Evolutionary conservation across 2,113 vertebrate species (phyloP), one percentile per base, ranked within the genome.

Genomic region (Rhodinocichla rosea): DNA sequence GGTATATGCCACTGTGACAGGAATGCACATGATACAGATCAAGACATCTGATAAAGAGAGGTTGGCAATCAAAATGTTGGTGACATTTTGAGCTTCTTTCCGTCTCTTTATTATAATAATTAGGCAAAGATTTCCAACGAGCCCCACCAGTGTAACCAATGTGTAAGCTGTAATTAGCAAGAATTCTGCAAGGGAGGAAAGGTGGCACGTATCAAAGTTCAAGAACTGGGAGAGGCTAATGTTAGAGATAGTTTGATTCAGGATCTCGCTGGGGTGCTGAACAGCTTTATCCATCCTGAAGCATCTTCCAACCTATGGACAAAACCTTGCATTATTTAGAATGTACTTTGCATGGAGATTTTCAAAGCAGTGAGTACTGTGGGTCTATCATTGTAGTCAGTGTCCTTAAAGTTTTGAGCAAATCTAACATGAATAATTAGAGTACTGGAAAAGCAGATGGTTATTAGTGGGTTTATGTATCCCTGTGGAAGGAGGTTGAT

Each of bases 61-160:
- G 63, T 98, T 98, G 79, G 97, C 93, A 50, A 98, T 98, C 94
- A 98, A 82, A 89, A 98, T 92, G 68, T 97, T 98, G 65, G 97
- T 98, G 56, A 98, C 97, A 3, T 97, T 98, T 90, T 97, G 97
- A 92, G 94, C 65, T 95, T 98, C 97, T 95, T 96, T 98, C 84
- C 92, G 94, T 83, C 97, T 97, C 95, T 95, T 97, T 90, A 98
- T 97, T 89, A 98, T 97, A 69, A 96, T 42, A 45, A 98, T 97
- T 79, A 98, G 95, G 78, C 95, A 98, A 82, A 98, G 85, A 22
- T 98, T 98, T 82, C 98, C 98, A 59, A 97, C 94, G n/a, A 98
- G 95, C 30, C 97, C 98, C 78, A 97, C 52, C 9, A 97, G 32
- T 20, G 97, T 97, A 64, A 98, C 97, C 62, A 97, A 30, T 1